These are phyloP conservation scores for Hyperoodon ampullatus DNA, from an alignment of 2,113 vertebrate genomes.

Conservation along the genomic window DNA sequence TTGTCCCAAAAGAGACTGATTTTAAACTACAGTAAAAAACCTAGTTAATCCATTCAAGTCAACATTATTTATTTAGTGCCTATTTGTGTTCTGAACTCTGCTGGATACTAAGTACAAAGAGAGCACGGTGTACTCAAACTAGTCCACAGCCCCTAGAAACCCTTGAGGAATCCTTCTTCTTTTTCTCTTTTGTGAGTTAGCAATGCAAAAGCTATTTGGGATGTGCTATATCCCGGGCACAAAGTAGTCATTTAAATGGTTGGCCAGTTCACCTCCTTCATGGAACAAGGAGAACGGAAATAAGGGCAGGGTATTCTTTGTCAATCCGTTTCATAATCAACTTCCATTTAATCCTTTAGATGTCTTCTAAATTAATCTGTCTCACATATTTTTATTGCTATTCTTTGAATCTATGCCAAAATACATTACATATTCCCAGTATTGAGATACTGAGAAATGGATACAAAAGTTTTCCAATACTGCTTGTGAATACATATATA, in stretches of 20 bases:
- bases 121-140: not conserved
- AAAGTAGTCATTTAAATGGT: slow-evolving; percentile 9
- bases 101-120: slow-evolving; percentile 23
- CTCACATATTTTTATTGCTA: slow-evolving; percentile 2
- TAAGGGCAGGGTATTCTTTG: not conserved
- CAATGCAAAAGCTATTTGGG: slow-evolving; percentile 38
- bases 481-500: not conserved
- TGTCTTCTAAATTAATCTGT: not conserved
- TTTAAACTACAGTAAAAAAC: not conserved
- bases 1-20: slow-evolving; percentile 11
- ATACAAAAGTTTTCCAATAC: not conserved
- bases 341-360: slow-evolving; percentile 24
- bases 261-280: not conserved
- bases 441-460: not conserved
- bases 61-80: slow-evolving; percentile 47
- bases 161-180: not conserved
- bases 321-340: not conserved
- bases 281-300: not conserved
- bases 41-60: not conserved
- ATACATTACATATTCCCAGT: not conserved
- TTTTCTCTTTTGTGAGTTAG: slow-evolving; percentile 43
- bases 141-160: not conserved
- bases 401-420: not conserved
- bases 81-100: slow-evolving; percentile 30
- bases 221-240: slow-evolving; percentile 25